Base-by-base conservation (phyloP, 2,888 invertebrate genomes). In the Dryobotodes eremita region DNA sequence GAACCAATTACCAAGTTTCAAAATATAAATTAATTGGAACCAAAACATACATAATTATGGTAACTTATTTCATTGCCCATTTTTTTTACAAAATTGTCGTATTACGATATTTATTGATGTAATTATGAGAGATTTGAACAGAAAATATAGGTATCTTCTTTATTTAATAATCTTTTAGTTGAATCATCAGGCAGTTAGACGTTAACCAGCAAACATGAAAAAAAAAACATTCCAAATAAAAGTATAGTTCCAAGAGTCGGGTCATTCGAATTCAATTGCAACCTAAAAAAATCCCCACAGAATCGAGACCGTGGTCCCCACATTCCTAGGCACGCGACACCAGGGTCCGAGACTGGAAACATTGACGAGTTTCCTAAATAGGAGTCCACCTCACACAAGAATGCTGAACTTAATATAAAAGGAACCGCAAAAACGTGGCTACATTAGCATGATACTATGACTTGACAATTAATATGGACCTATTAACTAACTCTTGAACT, bases 321-420 rank as follows among this genome's bases (percentile, higher is more conserved):
- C 88, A 92, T 84, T 82, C 81, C 82, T 89, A 92, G 93, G 93
- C 94, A 95, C 94, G 94, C 93, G 95, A 92, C 94, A 90, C 89
- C 79, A 89, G 84, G 82, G 87, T 80, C 88, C 89, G 86, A 88
- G 89, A 88, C 89, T 91, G 85, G 91, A 87, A 84, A 90, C 91
- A 90, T 92, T 92, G 93, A 93, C 95, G 91, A 89, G 94, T 94
- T 95, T 94, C 95, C 94, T 92, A 93, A 94, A 94, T 90, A 90
- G 95, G 94, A 90, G 85, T 89, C 82, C 88, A 86, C 88, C 89
- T 87, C 88, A 80, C 75, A 57, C 88, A 89, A 90, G 93, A 93
- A 94, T 92, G 91, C 90, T 90, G 91, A 89, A 89, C 86, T 91
- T 89, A 91, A 92, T 92, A 93, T 91, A 93, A 92, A 91, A 86